A percentile compares a stretch with the other conserved stretches of the same genome.
Evolutionary conservation across 2,888 invertebrate genomes (phyloP).

Genomic region (Epirrhoe tristata): DNA sequence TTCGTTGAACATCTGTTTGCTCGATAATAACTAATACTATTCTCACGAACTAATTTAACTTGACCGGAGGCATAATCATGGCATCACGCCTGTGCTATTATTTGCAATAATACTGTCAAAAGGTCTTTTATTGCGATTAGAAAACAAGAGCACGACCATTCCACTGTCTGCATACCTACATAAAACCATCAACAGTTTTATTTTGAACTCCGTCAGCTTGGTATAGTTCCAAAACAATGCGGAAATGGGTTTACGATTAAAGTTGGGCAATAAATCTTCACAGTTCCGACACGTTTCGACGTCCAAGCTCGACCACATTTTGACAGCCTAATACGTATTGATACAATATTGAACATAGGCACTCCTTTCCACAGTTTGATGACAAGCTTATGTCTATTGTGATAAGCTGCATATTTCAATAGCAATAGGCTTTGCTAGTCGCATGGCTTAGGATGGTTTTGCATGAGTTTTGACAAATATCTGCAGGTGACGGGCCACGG

Average conservation of each 20-base stretch:
- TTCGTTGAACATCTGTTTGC: conserved; percentile 33
- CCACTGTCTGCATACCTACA: conserved; percentile 1
- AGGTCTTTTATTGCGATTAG: conserved; percentile 1
- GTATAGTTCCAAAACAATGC: conserved; percentile 47
- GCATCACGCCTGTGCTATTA: conserved; percentile 21
- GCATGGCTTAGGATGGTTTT: conserved; percentile 55
- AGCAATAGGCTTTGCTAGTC: conserved; percentile 32
- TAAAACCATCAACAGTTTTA: conserved; percentile 12
- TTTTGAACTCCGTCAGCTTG: conserved; percentile 13
- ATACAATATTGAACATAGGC: conserved; percentile 63
- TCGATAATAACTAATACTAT: conserved; percentile 39
- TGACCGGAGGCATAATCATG: conserved; percentile 27
- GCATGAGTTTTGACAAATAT: conserved; percentile 81
- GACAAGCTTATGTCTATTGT: conserved; percentile 2
- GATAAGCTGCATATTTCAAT: conserved; percentile 52
- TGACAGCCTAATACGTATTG: conserved; percentile 75
- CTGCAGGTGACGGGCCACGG: conserved; percentile 80
- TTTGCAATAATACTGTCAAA: conserved; percentile 25
- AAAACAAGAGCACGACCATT: neutral
- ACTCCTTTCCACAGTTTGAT: conserved; percentile 23
- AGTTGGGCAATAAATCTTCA: conserved; percentile 74
- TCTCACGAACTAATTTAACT: conserved; percentile 40
- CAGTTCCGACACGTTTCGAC: conserved; percentile 64
- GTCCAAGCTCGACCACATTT: conserved; percentile 64
- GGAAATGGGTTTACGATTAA: conserved; percentile 63